These are phyloP conservation scores for Cardiocondyla obscurior DNA, from an alignment of 1,140 invertebrate genomes.

Conservation along the genomic window DNA sequence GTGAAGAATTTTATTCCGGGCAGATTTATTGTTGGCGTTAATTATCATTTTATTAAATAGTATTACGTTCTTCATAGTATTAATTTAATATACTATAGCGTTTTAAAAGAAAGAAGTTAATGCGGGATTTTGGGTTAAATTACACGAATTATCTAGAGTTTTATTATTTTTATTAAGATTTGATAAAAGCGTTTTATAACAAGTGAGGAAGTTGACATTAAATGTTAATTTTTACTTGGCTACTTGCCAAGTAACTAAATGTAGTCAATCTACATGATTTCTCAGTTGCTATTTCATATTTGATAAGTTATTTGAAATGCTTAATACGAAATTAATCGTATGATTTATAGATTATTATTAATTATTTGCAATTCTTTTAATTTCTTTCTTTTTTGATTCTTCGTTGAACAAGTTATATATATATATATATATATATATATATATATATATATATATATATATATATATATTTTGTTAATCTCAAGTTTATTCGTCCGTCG, in stretches of 20 bases:
- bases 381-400: too few species aligned
- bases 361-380: too few species aligned
- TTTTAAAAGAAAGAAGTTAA: not conserved
- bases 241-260: not conserved
- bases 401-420: too few species aligned
- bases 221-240: not conserved
- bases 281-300: not conserved
- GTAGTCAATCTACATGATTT: not conserved
- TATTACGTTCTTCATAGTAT: not conserved
- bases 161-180: not conserved
- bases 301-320: not conserved
- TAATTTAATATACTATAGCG: not conserved
- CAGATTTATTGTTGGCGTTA: not conserved
- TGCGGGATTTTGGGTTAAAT: not conserved
- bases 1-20: not conserved
- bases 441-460: too few species aligned
- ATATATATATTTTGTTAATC: too few species aligned
- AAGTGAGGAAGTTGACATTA: not conserved
- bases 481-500: not conserved
- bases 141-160: not conserved
- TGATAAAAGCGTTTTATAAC: not conserved
- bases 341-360: too few species aligned
- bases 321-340: too few species aligned
- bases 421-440: too few species aligned
- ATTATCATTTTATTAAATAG: not conserved